Base-by-base conservation (phyloP, 1,140 invertebrate species). In the Whitmania pigra region DNA sequence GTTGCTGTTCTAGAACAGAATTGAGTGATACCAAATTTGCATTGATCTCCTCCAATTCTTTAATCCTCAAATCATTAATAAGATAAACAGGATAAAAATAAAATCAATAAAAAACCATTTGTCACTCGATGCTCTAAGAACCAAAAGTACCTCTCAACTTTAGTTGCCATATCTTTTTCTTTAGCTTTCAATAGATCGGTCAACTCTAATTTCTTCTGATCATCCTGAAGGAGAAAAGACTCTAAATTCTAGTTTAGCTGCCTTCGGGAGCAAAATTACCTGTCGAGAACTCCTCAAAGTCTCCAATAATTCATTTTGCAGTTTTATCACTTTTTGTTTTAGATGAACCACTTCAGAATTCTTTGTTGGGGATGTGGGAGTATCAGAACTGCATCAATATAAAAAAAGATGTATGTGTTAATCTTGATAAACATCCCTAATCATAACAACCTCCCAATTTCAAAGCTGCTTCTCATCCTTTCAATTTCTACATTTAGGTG, bases 281-380 rank as follows among this genome's bases (percentile, higher is more conserved):
- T 63, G 57, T 15, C 29, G 57, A 25, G 22, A 31, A 63, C 22
- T 25, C 18, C 57, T 63, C 22, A 25, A 63, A 25, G 3, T 31
- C 29, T 63, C 57, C 57, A 63, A 31, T 31, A 63, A 63, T 63
- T 63, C 57, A 63, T 63, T 63, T 63, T 31, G 22, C 22, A 22
- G 29, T 63, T 63, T 22, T 18, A 22, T 63, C 20, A 63, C 22
- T 31, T 63, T 63, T 31, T 63, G 22, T 31, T 63, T 63, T 3
- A 63, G 29, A 9, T 60, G 55, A 22, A 63, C 22, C 11, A 63
- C 22, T 63, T 63, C 57, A 7, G 57, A 22, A 22, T 63, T 31
- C 15, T 63, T 22, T 63, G 57, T 25, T 31, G 57, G 29, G 9
- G 57, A 63, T 63, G 57, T 13, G 22, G 57, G 29, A 15, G 57